Conservation (phyloP, 2,797 vertebrate species). For the Esox lucius region DNA sequence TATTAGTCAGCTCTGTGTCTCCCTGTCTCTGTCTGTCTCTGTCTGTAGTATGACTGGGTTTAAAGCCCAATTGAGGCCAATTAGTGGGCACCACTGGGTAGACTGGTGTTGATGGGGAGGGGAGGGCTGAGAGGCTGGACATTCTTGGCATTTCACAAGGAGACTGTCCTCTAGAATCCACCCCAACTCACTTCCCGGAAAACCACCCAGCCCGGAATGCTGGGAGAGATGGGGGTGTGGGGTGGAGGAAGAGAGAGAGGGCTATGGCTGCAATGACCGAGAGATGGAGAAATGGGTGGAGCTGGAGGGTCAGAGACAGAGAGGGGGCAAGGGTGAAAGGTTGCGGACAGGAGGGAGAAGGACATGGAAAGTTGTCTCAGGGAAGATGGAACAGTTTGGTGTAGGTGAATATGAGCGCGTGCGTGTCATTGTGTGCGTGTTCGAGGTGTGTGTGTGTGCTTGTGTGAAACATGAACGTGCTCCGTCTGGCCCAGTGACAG, state of each 20-base stretch:
- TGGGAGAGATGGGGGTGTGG: not conserved
- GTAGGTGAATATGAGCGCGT: slow-evolving; percentile 8
- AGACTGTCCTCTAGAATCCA: slow-evolving; percentile 25
- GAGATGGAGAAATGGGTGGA: not conserved
- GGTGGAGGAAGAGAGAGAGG: not conserved
- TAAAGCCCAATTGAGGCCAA: slow-evolving; percentile 15
- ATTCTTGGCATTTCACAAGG: slow-evolving; percentile 36
- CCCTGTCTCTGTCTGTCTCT: slow-evolving; percentile 1
- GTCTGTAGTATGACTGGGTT: not conserved
- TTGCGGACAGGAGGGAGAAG: not conserved
- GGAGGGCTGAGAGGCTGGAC: slow-evolving; percentile 2
- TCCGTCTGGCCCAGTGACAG: slow-evolving; percentile 29
- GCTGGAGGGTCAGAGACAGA: not conserved
- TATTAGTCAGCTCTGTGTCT: not conserved
- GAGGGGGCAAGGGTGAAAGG: not conserved
- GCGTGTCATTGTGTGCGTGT: too few species aligned
- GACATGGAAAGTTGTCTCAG: slow-evolving; percentile 1
- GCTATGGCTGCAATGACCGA: not conserved
- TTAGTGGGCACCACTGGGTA: not conserved
- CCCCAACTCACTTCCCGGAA: slow-evolving; percentile 6
- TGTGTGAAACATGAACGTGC: slow-evolving; percentile 9
- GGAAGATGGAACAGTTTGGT: not conserved
- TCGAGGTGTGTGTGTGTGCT: not conserved
- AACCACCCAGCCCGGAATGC: slow-evolving; percentile 24
- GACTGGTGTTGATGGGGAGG: not conserved